These are phyloP conservation scores for Eptesicus fuscus DNA, from an alignment of 2,113 vertebrate genomes.

Conservation along the genomic window DNA sequence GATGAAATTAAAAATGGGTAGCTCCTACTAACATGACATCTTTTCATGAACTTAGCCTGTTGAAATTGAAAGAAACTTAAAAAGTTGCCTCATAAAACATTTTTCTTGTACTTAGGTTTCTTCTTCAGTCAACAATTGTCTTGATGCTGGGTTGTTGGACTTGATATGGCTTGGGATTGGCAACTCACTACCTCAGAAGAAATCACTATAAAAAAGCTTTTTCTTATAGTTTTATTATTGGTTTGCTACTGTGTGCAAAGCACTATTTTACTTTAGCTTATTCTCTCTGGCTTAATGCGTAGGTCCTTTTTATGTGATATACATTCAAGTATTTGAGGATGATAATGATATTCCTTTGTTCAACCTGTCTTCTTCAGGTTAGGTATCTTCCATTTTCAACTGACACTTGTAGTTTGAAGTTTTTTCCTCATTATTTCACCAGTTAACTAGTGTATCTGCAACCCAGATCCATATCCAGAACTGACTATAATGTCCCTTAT, in stretches of 20 bases:
- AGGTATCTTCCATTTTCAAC: not conserved
- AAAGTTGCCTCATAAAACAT: not conserved
- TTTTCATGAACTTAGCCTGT: not conserved
- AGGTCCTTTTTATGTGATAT: not conserved
- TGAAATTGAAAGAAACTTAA: not conserved
- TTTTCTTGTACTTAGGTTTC: not conserved
- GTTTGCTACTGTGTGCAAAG: not conserved
- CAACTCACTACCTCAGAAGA: not conserved
- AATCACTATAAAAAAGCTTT: not conserved
- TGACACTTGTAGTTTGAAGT: not conserved
- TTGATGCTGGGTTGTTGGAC: not conserved
- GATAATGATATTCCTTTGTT: not conserved
- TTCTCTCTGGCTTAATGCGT: not conserved
- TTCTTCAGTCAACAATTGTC: not conserved
- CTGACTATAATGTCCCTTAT: not conserved
- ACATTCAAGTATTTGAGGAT: not conserved
- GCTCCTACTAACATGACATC: not conserved
- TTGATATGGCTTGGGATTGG: not conserved
- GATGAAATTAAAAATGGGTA: not conserved
- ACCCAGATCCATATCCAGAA: not conserved
- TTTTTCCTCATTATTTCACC: not conserved
- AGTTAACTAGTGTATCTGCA: not conserved
- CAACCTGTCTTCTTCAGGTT: not conserved
- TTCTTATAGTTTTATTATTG: not conserved
- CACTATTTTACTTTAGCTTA: not conserved